These are phyloP conservation scores for Acrobasis consociella DNA, from an alignment of 2,888 invertebrate species.

Conservation along the genomic window DNA sequence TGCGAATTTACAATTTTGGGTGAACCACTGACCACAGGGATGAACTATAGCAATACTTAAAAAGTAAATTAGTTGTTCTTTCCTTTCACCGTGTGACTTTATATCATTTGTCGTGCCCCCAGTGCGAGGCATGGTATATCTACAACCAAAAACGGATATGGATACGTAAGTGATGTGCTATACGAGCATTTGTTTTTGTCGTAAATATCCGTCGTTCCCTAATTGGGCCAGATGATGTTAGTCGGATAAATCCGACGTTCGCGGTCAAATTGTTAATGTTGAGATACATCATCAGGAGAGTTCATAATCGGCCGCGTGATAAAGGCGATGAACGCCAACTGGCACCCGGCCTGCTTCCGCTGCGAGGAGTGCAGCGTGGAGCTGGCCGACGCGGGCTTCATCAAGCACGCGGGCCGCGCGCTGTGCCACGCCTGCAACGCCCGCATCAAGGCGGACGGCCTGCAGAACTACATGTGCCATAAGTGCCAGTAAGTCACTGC, in stretches of 20 bases:
- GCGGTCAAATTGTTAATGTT: too few relatives aligned
- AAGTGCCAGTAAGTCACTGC: slow-evolving; percentile 95
- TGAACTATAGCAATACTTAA: not conserved
- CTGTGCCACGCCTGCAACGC: slow-evolving; percentile 99
- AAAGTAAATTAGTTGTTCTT: not conserved
- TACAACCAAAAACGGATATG: too few relatives aligned
- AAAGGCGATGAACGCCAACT: slow-evolving; percentile 99
- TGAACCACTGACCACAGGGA: too few relatives aligned
- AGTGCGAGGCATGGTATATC: too few relatives aligned
- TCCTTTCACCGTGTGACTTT: too few relatives aligned
- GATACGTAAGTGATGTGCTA: too few relatives aligned
- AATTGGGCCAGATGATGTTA: too few relatives aligned
- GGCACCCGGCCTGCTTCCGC: slow-evolving; percentile 99
- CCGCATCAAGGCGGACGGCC: slow-evolving; percentile 95
- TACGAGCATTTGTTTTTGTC: too few relatives aligned
- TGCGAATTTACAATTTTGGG: too few relatives aligned
- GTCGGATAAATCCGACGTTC: too few relatives aligned
- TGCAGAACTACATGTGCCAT: slow-evolving; percentile 98
- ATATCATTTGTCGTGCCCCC: too few relatives aligned
- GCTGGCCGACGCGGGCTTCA: slow-evolving; percentile 98
- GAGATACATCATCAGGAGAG: slow-evolving; percentile 83
- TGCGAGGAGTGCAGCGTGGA: slow-evolving; percentile 96
- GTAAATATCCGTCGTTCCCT: too few relatives aligned
- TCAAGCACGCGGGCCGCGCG: slow-evolving; percentile 93
- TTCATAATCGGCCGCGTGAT: slow-evolving; percentile 99